Percentiles rank a stretch among this genome's conserved stretches.
phyloP scores from a whole-genome alignment of 1,140 invertebrate species.

The Chymomyza costata region DNA sequence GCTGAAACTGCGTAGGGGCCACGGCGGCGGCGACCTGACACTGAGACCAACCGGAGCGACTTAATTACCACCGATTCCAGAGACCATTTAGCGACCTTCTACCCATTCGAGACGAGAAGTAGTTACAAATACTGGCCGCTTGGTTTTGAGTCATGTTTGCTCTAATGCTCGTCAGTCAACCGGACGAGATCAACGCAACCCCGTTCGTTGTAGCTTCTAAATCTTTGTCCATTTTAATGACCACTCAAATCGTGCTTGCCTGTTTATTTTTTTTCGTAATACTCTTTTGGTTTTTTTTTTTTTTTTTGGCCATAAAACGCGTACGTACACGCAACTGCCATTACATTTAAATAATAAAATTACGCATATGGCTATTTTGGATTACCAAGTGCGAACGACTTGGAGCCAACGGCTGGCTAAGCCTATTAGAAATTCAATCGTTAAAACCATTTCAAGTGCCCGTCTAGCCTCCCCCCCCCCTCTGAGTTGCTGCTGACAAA shows the following conservation, averaged over 20 bases:
- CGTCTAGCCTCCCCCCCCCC: neutral
- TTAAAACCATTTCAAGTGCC: conserved; percentile 24
- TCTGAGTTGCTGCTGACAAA: conserved; percentile 22
- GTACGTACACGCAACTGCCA: conserved; percentile 59
- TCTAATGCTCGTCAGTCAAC: neutral
- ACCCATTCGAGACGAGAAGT: no score
- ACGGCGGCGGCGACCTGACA: no score
- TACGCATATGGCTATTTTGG: no score
- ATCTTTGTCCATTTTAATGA: no score
- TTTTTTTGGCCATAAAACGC: conserved; percentile 50
- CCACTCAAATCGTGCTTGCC: no score
- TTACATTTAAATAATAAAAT: conserved; percentile 71
- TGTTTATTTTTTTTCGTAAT: no score
- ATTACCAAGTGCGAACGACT: conserved; percentile 38
- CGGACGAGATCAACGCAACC: no score
- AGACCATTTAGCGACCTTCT: no score
- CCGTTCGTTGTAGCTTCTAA: no score
- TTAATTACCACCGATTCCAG: no score
- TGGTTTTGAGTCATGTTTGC: neutral
- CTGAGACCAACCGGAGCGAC: conserved; percentile 4
- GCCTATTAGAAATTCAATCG: conserved; percentile 69
- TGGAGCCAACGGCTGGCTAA: conserved; percentile 18
- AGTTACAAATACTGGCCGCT: conserved; percentile 9
- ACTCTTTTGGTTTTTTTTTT: no score
- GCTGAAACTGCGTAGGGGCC: no score